These are phyloP conservation scores for Diloba caeruleocephala DNA, from an alignment of 2,888 invertebrate species.

Conservation along the genomic window DNA sequence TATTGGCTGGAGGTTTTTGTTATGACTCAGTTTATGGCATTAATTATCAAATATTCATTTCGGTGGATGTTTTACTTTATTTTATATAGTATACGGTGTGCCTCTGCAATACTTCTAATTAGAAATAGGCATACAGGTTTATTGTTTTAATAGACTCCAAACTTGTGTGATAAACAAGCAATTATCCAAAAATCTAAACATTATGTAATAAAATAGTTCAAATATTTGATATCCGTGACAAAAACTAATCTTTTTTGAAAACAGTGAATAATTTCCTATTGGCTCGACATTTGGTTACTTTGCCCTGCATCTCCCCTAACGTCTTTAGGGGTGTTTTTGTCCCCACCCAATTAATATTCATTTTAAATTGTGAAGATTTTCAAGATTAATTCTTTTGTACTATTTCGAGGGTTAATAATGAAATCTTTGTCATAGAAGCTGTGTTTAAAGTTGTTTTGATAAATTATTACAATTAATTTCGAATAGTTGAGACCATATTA, in stretches of 20 bases:
- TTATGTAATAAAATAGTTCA: no score
- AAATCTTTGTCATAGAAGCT: slow-evolving; percentile 73
- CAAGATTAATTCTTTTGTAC: slow-evolving; percentile 81
- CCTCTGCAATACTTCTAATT: no score
- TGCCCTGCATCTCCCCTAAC: slow-evolving; percentile 33
- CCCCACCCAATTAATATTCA: slow-evolving; percentile 65
- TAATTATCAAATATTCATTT: background rate
- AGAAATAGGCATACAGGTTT: no score
- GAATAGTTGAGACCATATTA: slow-evolving; percentile 53
- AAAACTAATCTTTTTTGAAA: no score
- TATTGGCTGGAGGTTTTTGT: slow-evolving; percentile 6
- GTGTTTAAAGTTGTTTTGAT: slow-evolving; percentile 71
- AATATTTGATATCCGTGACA: no score
- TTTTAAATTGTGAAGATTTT: slow-evolving; percentile 73
- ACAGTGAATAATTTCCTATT: background rate
- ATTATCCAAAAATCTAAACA: no score
- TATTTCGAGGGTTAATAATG: slow-evolving; percentile 73
- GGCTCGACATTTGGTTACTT: slow-evolving; percentile 18
- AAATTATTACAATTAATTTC: slow-evolving; percentile 74
- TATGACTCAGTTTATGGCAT: background rate
- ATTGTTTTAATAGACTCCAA: no score
- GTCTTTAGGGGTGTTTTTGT: slow-evolving; percentile 68
- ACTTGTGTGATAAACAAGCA: no score
- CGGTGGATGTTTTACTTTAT: no score
- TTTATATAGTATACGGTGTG: no score